Evolutionary conservation across 2,888 invertebrate species (phyloP), one percentile per base, ranked within the genome.

Genomic region (Slavum lentiscoides): DNA sequence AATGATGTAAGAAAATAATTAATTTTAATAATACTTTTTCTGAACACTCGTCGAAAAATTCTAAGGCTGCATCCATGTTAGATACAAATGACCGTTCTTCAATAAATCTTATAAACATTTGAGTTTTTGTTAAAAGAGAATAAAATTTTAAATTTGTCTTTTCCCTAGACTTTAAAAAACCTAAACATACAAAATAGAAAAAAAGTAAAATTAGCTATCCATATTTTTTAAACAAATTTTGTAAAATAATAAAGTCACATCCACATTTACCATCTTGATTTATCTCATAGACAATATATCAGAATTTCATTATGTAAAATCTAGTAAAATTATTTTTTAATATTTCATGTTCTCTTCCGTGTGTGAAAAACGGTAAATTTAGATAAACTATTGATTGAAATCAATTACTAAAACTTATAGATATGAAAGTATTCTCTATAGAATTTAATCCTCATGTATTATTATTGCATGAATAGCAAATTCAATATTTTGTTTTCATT

Each of bases 31-130:
- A 66, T 61, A 92, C 89, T 86, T 93, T 92, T 85, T 97, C 97
- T 11, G 94, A 93, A 86, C 98, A 98, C 86, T 99, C 98, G 87
- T 99, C 99, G 86, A 99, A 99, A 88, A 96, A 96, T 19, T 94
- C 95, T 82, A 99, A 88, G 69, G 96, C 95, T 82, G 96, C 95
- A 88, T 98, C 98, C 85, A 94, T 95, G 86, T 98, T 98, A n/a
- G 97, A 96, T 0, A 98, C 96, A 88, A 99, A 98, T 84, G 97
- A 97, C 30, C 98, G 90, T 87, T 99, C 99, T 87, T 99, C 98
- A 83, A 99, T 98, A 87, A 99, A 99, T 74, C 97, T 92, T 84
- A 95, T 96, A 88, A 98, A 98, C 94, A 96, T 96, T 88, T 98
- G 98, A 1, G 98, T 98, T 85, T 92, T 92, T 90, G 96, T 93